These are phyloP conservation scores for Aphelenchoides fujianensis DNA, from an alignment of 1,140 invertebrate species.

Conservation along the genomic window DNA sequence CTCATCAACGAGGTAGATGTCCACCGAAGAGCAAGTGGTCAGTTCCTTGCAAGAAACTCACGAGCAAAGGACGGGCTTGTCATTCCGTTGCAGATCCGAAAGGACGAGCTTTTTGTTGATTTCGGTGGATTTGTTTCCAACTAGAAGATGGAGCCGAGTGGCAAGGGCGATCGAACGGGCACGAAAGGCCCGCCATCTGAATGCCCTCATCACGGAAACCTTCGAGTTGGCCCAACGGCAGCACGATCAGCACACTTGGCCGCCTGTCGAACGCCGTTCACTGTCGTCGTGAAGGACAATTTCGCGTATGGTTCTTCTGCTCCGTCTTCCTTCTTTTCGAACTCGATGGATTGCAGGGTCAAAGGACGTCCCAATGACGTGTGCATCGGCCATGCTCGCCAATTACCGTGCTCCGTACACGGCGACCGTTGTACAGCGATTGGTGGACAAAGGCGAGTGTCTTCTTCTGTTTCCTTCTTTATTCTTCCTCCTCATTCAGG, in stretches of 20 bases:
- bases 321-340: no score
- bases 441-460: conserved; percentile 66
- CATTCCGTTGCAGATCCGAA: no score
- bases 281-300: conserved; percentile 56
- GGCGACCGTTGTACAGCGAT: conserved; percentile 80
- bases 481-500: conserved; percentile 68
- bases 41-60: no score
- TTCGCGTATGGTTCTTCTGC: conserved; percentile 55
- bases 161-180: neutral
- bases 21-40: no score
- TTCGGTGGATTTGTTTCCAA: neutral
- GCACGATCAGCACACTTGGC: conserved; percentile 35
- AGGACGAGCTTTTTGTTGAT: no score
- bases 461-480: conserved; percentile 13
- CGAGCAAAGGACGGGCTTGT: no score
- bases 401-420: conserved; percentile 84
- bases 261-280: conserved; percentile 44
- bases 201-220: conserved; percentile 58
- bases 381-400: conserved; percentile 84
- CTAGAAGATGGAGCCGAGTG: neutral
- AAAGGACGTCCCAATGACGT: conserved; percentile 77
- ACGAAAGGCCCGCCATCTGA: conserved; percentile 16
- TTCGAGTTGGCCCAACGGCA: conserved; percentile 53
- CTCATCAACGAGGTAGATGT: no score
- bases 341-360: conserved; percentile 92